Percentiles rank a stretch among this genome's conserved stretches.
Conservation (phyloP, 2,888 invertebrate genomes). For the Andrena camellia region DNA sequence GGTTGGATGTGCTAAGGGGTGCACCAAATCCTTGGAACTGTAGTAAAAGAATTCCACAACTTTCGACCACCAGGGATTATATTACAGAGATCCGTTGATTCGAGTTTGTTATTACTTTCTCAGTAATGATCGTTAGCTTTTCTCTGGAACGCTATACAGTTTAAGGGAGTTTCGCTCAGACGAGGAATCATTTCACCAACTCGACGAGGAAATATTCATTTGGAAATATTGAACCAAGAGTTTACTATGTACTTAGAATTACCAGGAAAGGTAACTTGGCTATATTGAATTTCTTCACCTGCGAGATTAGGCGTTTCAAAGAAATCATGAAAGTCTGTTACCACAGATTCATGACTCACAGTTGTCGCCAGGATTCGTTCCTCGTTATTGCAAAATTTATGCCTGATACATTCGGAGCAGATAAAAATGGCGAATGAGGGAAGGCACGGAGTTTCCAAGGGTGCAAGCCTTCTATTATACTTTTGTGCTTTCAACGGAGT, state of each 20-base stretch:
- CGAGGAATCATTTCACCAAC: no score
- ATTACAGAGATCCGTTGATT: conserved; percentile 4
- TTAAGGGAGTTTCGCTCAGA: not conserved
- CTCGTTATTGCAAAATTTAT: not conserved
- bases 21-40: not conserved
- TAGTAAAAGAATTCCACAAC: not conserved
- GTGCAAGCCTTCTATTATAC: not conserved
- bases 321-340: not conserved
- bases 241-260: no score
- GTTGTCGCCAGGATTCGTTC: not conserved
- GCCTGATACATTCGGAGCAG: not conserved
- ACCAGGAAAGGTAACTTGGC: no score
- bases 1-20: not conserved
- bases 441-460: not conserved
- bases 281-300: no score
- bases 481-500: not conserved
- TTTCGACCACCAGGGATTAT: not conserved
- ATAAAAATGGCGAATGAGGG: not conserved
- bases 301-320: not conserved
- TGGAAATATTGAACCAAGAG: no score
- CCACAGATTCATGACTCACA: not conserved
- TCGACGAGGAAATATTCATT: no score
- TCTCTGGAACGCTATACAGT: not conserved
- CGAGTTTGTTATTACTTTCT: not conserved
- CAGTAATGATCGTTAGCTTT: not conserved